Base-by-base conservation (phyloP, 1,140 invertebrate genomes). In the Varroa destructor region DNA sequence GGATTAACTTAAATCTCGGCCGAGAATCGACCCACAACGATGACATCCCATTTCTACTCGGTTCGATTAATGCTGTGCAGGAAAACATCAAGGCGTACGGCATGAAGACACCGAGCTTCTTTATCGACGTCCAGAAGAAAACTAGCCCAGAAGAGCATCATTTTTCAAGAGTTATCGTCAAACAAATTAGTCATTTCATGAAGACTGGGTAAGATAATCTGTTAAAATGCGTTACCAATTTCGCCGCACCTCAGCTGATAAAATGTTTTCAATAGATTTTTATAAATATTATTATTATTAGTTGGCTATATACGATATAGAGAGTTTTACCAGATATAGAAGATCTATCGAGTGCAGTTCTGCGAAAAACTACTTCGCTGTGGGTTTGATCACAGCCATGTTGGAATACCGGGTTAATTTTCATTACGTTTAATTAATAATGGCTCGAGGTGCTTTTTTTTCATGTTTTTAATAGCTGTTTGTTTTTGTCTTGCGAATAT, bases 181-280 rank as follows among this genome's bases (percentile, higher is more conserved):
- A 46, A 67, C 61, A 67, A 40, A 67, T 67, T 46, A 46, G 40
- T 12, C 14, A 67, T 67, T 67, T 67, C 61, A 67, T 67, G 61
- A 12, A 37, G 37, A 36, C 10, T 8, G 61, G 61, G 61, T 67
- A 67, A 67, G 61, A 6, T 3, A 37, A 67, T 5, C 42, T 12
- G 25, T 25, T 14, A 6, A 42, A 25, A 42, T 40, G 57, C 25
- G 4, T n/a, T n/a, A 56, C n/a, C 57, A 42, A 3, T 37, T 58
- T 58, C 14, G 57, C 57, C 3, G 4, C 14, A 3, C 42, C 14
- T 4, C 4, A 25, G 57, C 57, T 25, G 14, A 3, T 58, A 4
- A 58, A 25, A 58, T 3, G 14, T 12, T 40, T 56, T 10, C n/a
- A 56, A 12, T 56, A 10, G 55, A 10, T 0, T 10, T 12, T 0